Conservation (phyloP, 2,113 vertebrate species). For the Halichoerus grypus region DNA sequence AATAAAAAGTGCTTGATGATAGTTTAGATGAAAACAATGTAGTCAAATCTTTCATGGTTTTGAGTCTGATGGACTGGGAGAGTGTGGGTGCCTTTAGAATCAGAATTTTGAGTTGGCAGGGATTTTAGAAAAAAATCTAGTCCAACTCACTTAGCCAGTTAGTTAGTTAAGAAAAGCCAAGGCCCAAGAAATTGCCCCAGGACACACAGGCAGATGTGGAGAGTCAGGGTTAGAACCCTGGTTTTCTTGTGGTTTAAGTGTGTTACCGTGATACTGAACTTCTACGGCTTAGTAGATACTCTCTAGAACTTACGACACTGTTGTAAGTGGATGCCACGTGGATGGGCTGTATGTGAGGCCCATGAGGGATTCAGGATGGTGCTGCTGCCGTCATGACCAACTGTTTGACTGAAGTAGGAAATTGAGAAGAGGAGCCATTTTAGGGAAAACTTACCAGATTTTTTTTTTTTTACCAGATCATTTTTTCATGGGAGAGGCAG, state of each 20-base stretch:
- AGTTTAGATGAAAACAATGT: background rate
- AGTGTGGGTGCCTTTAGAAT: background rate
- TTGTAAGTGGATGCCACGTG: background rate
- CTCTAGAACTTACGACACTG: background rate
- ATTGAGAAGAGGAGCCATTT: background rate
- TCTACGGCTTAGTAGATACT: background rate
- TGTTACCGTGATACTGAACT: background rate
- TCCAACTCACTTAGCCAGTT: background rate
- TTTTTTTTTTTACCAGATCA: background rate
- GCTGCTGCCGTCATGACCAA: background rate
- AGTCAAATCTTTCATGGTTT: background rate
- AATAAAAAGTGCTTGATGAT: background rate
- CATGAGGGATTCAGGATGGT: background rate
- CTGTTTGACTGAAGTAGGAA: background rate
- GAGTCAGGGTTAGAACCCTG: background rate
- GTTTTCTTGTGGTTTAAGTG: background rate
- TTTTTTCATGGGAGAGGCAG: background rate
- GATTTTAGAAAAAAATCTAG: background rate
- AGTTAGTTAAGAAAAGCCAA: background rate
- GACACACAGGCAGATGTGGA: background rate
- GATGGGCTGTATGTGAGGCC: background rate
- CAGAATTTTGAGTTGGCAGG: constrained; percentile 2
- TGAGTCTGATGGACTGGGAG: background rate
- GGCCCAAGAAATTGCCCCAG: background rate
- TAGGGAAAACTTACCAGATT: background rate